Conservation (phyloP, 1,140 invertebrate genomes). For the Teleopsis dalmanni region DNA sequence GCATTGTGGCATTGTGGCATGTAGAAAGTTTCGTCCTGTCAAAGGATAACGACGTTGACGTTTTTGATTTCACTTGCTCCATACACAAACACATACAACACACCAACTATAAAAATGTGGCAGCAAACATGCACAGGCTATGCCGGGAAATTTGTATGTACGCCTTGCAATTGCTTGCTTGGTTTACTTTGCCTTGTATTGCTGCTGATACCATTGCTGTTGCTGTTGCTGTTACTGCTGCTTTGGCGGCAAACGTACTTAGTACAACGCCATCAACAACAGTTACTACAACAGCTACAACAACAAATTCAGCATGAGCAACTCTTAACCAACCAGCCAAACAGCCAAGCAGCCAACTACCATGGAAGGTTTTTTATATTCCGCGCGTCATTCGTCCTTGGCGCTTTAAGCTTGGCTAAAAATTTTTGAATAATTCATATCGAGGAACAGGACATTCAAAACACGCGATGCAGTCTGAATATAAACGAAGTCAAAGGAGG, state of each 20-base stretch:
- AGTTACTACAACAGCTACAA: background rate
- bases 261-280: background rate
- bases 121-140: background rate
- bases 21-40: slow-evolving; percentile 21
- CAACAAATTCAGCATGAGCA: too few species aligned
- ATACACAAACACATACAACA: slow-evolving; percentile 16
- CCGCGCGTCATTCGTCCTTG: slow-evolving; percentile 40
- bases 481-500: slow-evolving; percentile 23
- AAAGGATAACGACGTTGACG: slow-evolving; percentile 28
- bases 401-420: slow-evolving; percentile 14
- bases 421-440: slow-evolving; percentile 45
- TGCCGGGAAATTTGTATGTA: slow-evolving; percentile 35
- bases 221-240: too few species aligned
- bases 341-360: background rate
- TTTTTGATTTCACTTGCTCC: slow-evolving; percentile 6
- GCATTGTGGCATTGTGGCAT: background rate
- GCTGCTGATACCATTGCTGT: too few species aligned
- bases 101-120: background rate
- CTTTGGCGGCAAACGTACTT: too few species aligned
- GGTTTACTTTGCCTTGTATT: too few species aligned
- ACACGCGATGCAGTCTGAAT: slow-evolving; percentile 44
- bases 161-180: too few species aligned
- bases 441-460: slow-evolving; percentile 41
- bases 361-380: slow-evolving; percentile 31
- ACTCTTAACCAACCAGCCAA: too few species aligned